Evolutionary conservation across 2,113 vertebrate species (phyloP).

Genomic region (Murina feae): DNA sequence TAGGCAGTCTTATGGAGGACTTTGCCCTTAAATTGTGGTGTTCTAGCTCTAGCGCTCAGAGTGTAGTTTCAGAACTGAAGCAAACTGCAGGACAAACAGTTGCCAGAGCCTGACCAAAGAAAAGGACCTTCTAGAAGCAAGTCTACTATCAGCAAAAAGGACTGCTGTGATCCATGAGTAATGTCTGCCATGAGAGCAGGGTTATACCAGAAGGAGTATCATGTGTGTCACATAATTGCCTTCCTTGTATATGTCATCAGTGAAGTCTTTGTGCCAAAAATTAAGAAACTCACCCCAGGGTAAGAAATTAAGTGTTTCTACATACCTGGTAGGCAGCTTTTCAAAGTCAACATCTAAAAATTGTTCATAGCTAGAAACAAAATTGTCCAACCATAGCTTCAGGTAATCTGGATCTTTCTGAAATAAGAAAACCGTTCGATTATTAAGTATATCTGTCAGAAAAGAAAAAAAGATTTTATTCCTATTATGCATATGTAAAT

Average conservation of each 20-base stretch:
- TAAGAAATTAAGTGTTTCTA: slow-evolving; percentile 56
- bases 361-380: slow-evolving; percentile 94
- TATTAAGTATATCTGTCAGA: background rate
- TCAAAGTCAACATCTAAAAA: slow-evolving; percentile 98
- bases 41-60: fast-evolving
- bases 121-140: background rate
- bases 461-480: background rate
- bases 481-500: background rate
- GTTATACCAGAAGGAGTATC: background rate
- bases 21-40: background rate
- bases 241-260: background rate
- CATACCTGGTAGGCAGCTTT: slow-evolving; percentile 93
- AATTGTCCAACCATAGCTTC: slow-evolving; percentile 96
- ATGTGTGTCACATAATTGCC: background rate
- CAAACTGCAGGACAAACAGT: background rate
- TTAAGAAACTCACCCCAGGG: background rate
- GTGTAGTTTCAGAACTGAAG: background rate
- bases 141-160: background rate
- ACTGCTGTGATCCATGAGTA: background rate
- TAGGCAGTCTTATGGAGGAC: background rate
- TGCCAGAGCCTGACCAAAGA: background rate
- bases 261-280: slow-evolving; percentile 20
- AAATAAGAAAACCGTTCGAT: slow-evolving; percentile 52
- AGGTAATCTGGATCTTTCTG: slow-evolving; percentile 98
- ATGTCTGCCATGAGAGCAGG: background rate